phyloP scores from a whole-genome alignment of 1,140 invertebrate species.

The Dolichoris vasculosae region DNA sequence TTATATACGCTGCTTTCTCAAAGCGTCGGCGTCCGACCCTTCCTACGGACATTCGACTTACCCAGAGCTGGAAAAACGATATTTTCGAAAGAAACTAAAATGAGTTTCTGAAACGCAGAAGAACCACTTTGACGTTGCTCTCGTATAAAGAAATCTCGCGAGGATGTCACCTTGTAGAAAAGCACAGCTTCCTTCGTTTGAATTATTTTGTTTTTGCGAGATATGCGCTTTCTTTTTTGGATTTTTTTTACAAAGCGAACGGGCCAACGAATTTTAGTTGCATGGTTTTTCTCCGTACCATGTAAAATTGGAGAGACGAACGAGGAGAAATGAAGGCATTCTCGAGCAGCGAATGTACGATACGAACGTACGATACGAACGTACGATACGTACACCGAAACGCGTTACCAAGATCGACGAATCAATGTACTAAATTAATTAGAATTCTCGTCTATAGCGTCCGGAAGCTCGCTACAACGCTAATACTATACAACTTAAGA shows the following conservation, averaged over 20 bases:
- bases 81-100: background rate
- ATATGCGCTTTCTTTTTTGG: background rate
- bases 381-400: background rate
- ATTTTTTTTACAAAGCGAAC: too few relatives aligned
- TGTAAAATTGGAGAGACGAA: background rate
- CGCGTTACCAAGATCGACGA: background rate
- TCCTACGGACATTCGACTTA: background rate
- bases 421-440: constrained; percentile 25
- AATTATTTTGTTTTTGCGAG: background rate
- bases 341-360: background rate
- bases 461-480: background rate
- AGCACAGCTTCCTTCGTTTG: background rate
- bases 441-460: background rate
- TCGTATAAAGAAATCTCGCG: background rate
- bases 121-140: background rate
- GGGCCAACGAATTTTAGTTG: too few relatives aligned
- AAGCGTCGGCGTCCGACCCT: background rate
- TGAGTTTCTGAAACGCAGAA: background rate
- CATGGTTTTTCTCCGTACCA: background rate
- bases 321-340: background rate
- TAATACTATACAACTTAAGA: background rate
- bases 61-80: background rate
- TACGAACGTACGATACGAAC: background rate
- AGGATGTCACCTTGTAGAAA: background rate
- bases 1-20: background rate